Percentiles rank a stretch among this genome's conserved stretches.
These are phyloP conservation scores for Poecilia gillii DNA, from an alignment of 2,797 vertebrate genomes.

Conservation along the genomic window DNA sequence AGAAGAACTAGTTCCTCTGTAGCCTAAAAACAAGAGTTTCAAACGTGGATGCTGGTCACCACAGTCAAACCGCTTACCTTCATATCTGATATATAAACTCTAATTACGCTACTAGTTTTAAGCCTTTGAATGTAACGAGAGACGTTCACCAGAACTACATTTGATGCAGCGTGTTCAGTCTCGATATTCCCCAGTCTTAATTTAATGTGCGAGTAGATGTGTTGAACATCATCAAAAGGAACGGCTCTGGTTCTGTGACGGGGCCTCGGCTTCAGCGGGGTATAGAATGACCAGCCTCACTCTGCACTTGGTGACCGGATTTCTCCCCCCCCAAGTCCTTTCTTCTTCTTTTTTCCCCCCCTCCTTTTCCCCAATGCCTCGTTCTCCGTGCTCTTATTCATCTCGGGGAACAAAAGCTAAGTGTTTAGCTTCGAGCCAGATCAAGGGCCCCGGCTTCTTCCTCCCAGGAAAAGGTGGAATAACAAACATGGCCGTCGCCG, in stretches of 20 bases:
- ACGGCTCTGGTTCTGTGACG: conserved; percentile 24
- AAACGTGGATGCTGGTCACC: not conserved
- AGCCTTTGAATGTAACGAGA: not conserved
- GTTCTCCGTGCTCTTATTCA: conserved; percentile 62
- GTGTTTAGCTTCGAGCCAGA: conserved; percentile 82
- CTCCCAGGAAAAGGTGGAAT: conserved; percentile 84
- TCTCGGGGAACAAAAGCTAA: conserved; percentile 81
- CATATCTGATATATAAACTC: not conserved
- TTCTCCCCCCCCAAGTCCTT: conserved; percentile 59
- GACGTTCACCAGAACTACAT: not conserved
- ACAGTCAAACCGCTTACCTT: not conserved
- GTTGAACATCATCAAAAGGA: not conserved
- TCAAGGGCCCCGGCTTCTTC: conserved; percentile 82
- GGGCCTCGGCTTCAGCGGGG: conserved; percentile 14
- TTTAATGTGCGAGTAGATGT: not conserved
- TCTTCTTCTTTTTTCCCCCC: conserved; percentile 49
- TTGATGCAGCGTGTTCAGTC: not conserved
- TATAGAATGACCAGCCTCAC: conserved; percentile 39
- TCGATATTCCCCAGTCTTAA: not conserved
- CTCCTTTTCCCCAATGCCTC: conserved; percentile 49
- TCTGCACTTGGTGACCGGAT: conserved; percentile 62
- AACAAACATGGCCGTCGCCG: conserved; percentile 81
- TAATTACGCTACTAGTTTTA: not conserved
- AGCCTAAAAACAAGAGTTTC: not conserved
- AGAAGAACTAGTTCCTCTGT: not conserved